phyloP scores from a whole-genome alignment of 2,888 invertebrate genomes.

The Perithous albicinctus region DNA sequence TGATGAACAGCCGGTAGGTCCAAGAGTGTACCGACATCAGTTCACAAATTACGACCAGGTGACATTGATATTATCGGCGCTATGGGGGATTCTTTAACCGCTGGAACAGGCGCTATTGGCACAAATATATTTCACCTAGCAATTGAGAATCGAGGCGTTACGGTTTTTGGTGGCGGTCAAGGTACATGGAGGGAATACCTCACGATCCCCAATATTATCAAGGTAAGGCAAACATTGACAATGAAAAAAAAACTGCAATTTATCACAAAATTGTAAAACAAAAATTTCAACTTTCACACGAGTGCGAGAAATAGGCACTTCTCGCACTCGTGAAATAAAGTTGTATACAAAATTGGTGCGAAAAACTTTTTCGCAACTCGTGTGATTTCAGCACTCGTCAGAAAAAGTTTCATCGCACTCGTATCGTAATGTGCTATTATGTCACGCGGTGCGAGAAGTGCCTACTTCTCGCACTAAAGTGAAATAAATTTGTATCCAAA shows the following conservation, averaged over 20 bases:
- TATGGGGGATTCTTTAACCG: conserved; percentile 88
- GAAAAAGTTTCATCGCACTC: too few relatives aligned
- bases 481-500: too few relatives aligned
- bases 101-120: conserved; percentile 87
- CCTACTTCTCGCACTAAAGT: too few relatives aligned
- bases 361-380: too few relatives aligned
- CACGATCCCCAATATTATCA: conserved; percentile 91
- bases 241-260: background rate
- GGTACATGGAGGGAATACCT: conserved; percentile 89
- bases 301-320: too few relatives aligned
- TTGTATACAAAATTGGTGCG: too few relatives aligned
- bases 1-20: conserved; percentile 76
- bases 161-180: conserved; percentile 87
- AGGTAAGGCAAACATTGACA: conserved; percentile 82
- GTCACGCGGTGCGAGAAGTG: too few relatives aligned
- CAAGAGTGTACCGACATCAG: conserved; percentile 84
- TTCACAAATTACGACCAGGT: conserved; percentile 87
- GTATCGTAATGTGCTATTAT: too few relatives aligned
- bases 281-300: too few relatives aligned
- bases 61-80: conserved; percentile 88
- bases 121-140: conserved; percentile 83
- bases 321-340: too few relatives aligned
- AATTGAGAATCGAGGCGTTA: conserved; percentile 79
- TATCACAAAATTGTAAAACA: background rate
- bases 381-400: too few relatives aligned